Percentiles rank a stretch among this genome's conserved stretches.
Evolutionary conservation across 2,888 invertebrate species (phyloP).

Genomic region (Diogma glabrata): DNA sequence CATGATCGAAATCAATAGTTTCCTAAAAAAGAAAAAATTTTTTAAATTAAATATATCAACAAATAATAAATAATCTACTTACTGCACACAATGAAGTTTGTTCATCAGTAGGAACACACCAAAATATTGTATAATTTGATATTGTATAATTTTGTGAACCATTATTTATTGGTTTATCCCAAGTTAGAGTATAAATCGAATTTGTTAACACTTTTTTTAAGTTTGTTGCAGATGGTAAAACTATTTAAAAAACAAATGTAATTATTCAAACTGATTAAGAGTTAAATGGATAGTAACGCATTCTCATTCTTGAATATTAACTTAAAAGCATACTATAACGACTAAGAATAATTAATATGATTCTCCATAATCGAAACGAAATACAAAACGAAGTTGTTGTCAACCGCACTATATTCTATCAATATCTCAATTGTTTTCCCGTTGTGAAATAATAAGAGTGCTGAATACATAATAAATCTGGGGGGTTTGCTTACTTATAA

Average conservation of each 20-base stretch:
- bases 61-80: not conserved
- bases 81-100: not conserved
- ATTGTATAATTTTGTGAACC: not conserved
- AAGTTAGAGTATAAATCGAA: slow-evolving; percentile 3
- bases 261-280: no score
- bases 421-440: no score
- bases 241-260: not conserved
- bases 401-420: no score
- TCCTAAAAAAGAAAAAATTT: slow-evolving; percentile 20
- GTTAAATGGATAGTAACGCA: no score
- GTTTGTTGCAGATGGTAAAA: not conserved
- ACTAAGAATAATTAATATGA: no score
- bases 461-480: no score
- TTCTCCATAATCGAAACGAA: no score
- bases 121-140: slow-evolving; percentile 3
- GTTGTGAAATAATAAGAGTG: no score
- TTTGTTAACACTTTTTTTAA: not conserved
- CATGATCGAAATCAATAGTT: slow-evolving; percentile 11
- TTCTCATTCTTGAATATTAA: no score
- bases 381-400: no score
- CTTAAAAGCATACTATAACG: no score
- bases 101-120: slow-evolving; percentile 1
- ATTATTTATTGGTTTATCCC: not conserved
- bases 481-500: no score
- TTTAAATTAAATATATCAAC: not conserved